A percentile compares a stretch with the other conserved stretches of the same genome.
phyloP scores from a whole-genome alignment of 2,888 invertebrate species.

The Teleogryllus oceanicus region DNA sequence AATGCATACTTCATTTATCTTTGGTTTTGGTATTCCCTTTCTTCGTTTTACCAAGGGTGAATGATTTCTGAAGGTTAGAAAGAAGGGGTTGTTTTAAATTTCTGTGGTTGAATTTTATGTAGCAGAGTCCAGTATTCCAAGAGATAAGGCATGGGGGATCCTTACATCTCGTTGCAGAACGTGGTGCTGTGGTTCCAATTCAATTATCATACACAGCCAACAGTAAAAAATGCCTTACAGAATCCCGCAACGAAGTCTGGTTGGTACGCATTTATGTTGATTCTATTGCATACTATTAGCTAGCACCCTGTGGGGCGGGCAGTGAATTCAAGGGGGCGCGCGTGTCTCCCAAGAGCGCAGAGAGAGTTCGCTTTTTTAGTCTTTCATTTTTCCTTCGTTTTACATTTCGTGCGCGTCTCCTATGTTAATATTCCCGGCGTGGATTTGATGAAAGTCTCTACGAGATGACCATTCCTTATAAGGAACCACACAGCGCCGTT shows the following conservation, averaged over 20 bases:
- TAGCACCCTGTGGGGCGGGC: background rate
- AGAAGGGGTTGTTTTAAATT: too few relatives aligned
- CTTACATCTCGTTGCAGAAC: background rate
- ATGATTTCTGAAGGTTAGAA: too few relatives aligned
- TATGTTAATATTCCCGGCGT: background rate
- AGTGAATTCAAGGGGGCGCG: background rate
- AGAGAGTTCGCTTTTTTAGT: background rate
- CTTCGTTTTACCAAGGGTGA: too few relatives aligned
- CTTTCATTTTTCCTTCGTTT: background rate
- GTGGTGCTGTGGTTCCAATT: background rate
- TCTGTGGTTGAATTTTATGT: too few relatives aligned
- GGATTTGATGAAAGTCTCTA: background rate
- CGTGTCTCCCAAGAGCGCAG: slow-evolving; percentile 6
- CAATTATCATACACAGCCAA: slow-evolving; percentile 5
- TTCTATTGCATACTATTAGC: slow-evolving; percentile 2
- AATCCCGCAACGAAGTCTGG: slow-evolving; percentile 2
- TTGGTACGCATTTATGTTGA: slow-evolving; percentile 18
- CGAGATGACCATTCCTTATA: background rate
- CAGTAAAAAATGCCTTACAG: background rate
- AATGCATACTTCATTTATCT: too few relatives aligned
- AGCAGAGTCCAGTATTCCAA: too few relatives aligned
- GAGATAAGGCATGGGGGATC: background rate
- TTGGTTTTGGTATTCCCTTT: too few relatives aligned
- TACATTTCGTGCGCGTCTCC: background rate
- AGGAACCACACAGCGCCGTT: background rate